Base-by-base conservation (phyloP, 1,140 invertebrate genomes). In the Drosophila sproati region DNA sequence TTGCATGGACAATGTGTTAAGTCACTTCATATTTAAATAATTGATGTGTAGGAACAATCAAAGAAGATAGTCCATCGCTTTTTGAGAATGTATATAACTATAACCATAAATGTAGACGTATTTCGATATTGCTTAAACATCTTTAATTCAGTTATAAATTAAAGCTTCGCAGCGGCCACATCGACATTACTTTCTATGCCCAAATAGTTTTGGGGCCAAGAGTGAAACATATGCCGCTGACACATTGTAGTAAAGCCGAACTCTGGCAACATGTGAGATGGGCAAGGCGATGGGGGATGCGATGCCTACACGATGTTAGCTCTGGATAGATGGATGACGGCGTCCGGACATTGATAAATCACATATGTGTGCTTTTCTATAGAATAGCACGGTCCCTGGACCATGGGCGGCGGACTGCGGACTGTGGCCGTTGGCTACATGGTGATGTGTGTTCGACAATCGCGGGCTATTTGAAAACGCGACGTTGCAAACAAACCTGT, bases 311-410 rank as follows among this genome's bases (percentile, higher is more conserved):
- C 68, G 35, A 29, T 74, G 66, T 51, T 71, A 47, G 60, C 43
- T 62, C 32, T 60, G 56, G 77, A 67, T 83, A 73, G 83, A 77
- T 83, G 83, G 85, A 82, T 83, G 80, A 82, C 59, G 83, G 70
- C 73, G 77, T 69, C 51, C 77, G 85, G 83, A 87, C 83, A 89
- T 87, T 87, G 83, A 87, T 87, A 87, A 87, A 87, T 87, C 83
- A 87, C 83, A 88, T 56, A 86, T 39, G 41, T 52, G 35, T 48
- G 32, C 52, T 37, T 41, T 32, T 45, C 20, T 52, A 71, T 61
- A 50, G 47, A 52, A 51, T 29, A 52, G 48, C n/a, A 3, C 8
- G 54, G 28, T 2, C 3, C 29, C 20, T 20, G 20, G n/a, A n/a
- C 3, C 7, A 31, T 29, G 29, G 32, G 37, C 52, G 37, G 1